Evolutionary conservation across 2,113 vertebrate species (phyloP).

Genomic region (Puffinus mauretanicus): DNA sequence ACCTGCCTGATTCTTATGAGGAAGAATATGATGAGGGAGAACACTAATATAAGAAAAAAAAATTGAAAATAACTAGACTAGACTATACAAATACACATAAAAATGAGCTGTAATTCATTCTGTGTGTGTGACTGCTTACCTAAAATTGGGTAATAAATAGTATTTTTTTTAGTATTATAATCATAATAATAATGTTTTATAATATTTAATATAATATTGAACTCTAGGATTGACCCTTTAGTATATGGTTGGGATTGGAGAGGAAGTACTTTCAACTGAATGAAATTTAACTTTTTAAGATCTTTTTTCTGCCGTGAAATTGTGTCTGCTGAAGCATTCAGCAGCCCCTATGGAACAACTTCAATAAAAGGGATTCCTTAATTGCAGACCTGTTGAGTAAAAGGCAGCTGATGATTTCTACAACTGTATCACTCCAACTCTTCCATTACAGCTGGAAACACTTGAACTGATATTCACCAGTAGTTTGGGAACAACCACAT

Average conservation of each 20-base stretch:
- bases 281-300: background rate
- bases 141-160: background rate
- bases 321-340: background rate
- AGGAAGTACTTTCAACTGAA: background rate
- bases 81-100: background rate
- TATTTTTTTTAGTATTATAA: background rate
- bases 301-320: background rate
- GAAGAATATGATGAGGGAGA: background rate
- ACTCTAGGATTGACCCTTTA: background rate
- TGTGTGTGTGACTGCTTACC: background rate
- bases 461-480: background rate
- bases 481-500: slow-evolving; percentile 1
- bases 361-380: background rate
- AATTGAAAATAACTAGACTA: background rate
- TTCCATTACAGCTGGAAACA: slow-evolving; percentile 13
- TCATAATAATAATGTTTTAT: background rate
- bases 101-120: background rate
- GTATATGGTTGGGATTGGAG: background rate
- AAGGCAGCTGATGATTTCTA: slow-evolving; percentile 11
- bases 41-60: background rate
- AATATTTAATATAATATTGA: background rate
- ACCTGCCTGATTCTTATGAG: background rate
- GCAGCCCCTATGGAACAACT: background rate
- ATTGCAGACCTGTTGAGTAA: slow-evolving; percentile 20
- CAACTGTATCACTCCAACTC: background rate